Evolutionary conservation across 2,113 vertebrate genomes (phyloP).

Genomic region (Hydrolagus affinis): DNA sequence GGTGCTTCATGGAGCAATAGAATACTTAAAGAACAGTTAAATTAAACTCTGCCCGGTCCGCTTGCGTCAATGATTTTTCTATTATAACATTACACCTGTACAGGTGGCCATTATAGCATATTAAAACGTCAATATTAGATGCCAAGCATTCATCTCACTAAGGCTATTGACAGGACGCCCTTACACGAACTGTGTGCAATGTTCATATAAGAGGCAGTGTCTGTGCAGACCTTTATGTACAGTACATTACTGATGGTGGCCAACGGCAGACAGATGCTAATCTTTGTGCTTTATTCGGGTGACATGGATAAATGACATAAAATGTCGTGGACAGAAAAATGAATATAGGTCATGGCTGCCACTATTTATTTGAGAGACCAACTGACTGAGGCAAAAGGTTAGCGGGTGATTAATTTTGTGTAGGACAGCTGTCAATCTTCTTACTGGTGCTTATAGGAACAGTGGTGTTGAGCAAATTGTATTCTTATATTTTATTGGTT

Average conservation of each 20-base stretch:
- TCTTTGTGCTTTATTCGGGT: not conserved
- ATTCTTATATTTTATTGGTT: not conserved
- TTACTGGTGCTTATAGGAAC: not conserved
- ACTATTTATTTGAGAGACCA: not conserved
- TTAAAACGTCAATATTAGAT: slow-evolving; percentile 7
- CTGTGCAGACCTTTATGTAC: not conserved
- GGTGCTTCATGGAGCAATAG: not conserved
- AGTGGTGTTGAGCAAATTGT: too few relatives aligned
- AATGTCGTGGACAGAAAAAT: not conserved
- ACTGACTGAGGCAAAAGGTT: not conserved
- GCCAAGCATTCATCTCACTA: not conserved
- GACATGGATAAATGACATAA: not conserved
- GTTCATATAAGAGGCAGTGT: not conserved
- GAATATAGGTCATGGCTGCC: not conserved
- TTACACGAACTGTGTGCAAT: not conserved
- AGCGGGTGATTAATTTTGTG: not conserved
- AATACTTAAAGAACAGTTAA: not conserved
- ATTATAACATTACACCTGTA: not conserved
- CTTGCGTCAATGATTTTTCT: not conserved
- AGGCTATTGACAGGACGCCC: not conserved
- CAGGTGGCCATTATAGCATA: not conserved
- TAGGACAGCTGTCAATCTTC: not conserved
- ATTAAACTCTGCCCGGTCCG: not conserved
- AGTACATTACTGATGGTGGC: not conserved
- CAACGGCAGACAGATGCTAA: not conserved